These are phyloP conservation scores for Mola mola DNA, from an alignment of 2,113 vertebrate genomes.

Conservation along the genomic window DNA sequence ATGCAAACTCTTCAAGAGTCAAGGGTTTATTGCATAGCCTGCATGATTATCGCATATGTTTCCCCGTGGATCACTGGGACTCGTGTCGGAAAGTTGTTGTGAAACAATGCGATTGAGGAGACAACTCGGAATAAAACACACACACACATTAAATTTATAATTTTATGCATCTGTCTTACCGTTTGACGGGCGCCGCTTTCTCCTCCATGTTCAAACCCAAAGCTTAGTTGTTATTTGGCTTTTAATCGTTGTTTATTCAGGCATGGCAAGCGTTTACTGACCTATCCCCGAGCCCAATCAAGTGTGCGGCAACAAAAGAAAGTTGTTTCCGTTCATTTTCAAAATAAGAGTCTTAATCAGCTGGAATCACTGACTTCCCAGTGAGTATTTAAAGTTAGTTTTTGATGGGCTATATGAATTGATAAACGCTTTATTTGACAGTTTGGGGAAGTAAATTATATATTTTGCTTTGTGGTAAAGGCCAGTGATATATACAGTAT, in stretches of 20 bases:
- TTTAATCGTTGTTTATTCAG: neutral
- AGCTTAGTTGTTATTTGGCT: neutral
- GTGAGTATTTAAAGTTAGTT: neutral
- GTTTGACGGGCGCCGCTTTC: constrained; percentile 15
- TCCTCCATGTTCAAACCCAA: constrained; percentile 36
- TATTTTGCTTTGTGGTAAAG: neutral
- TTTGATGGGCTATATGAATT: too few species aligned
- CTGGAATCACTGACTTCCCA: neutral
- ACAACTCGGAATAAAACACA: neutral
- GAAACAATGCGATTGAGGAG: neutral
- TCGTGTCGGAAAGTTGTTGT: constrained; percentile 1
- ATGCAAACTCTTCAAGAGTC: neutral
- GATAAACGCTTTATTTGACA: too few species aligned
- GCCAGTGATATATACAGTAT: too few species aligned
- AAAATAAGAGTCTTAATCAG: neutral
- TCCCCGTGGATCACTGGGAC: neutral
- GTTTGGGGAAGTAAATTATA: neutral
- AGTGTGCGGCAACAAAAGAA: fast-evolving
- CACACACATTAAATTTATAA: too few species aligned
- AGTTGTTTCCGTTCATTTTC: neutral
- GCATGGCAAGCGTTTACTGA: neutral
- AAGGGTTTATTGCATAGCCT: too few species aligned
- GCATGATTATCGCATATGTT: too few species aligned
- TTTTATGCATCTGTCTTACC: neutral
- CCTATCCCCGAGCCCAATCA: neutral